Evolutionary conservation across 2,113 vertebrate genomes (phyloP).

Genomic region (Athene noctua): DNA sequence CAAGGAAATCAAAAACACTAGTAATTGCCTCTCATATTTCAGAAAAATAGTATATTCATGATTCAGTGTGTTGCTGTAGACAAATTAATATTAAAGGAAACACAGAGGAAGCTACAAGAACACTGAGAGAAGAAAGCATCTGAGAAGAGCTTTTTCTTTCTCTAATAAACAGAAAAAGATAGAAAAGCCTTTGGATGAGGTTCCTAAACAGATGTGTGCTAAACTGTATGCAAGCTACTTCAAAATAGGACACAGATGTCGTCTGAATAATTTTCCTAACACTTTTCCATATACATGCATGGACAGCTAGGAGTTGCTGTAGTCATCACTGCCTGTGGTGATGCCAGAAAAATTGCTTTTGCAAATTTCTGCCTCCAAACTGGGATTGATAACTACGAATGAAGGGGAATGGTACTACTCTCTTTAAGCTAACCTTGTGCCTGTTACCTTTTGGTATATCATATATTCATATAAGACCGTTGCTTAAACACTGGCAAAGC

Average conservation of each 20-base stretch:
- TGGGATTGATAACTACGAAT: neutral
- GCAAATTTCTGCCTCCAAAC: neutral
- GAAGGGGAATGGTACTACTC: neutral
- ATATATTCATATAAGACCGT: neutral
- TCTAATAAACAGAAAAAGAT: conserved; percentile 34
- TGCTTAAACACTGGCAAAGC: neutral
- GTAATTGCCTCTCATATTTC: conserved; percentile 25
- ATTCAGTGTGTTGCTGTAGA: conserved; percentile 6
- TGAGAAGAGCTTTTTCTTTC: conserved; percentile 8
- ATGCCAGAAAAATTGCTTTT: neutral
- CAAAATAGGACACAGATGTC: conserved; percentile 59
- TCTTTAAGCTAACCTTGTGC: neutral
- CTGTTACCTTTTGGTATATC: neutral
- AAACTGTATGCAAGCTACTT: neutral
- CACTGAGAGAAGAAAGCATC: neutral
- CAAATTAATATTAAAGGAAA: conserved; percentile 33
- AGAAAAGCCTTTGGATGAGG: conserved; percentile 17
- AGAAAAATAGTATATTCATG: neutral
- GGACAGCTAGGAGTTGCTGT: neutral
- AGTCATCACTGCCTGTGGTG: neutral
- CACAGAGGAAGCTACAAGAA: neutral
- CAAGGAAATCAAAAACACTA: conserved; percentile 16
- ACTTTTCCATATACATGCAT: neutral
- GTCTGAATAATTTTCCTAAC: conserved; percentile 25
- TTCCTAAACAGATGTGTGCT: conserved; percentile 44